Evolutionary conservation across 2,797 vertebrate genomes (phyloP).

Genomic region (Anguilla anguilla): DNA sequence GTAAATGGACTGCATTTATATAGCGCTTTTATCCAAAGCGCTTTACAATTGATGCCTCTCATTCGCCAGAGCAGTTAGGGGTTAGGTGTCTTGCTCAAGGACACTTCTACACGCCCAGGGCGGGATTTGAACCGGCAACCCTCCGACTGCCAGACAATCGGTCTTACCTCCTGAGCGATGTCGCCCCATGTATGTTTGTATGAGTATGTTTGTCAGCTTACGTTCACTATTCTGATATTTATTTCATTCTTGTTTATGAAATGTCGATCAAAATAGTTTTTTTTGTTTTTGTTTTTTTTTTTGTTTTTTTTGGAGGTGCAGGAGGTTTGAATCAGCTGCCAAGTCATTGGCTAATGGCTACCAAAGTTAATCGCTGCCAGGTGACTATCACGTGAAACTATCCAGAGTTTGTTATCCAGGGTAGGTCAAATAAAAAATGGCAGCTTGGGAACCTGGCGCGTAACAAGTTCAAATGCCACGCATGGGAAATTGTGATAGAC

Average conservation of each 20-base stretch:
- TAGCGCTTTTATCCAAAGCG: too few relatives aligned
- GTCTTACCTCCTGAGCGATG: too few relatives aligned
- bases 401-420: background rate
- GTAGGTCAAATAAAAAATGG: background rate
- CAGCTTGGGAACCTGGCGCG: background rate
- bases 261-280: background rate
- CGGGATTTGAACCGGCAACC: too few relatives aligned
- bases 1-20: too few relatives aligned
- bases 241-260: background rate
- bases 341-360: background rate
- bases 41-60: too few relatives aligned
- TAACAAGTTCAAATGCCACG: background rate
- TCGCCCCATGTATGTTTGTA: too few relatives aligned
- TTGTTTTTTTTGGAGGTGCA: background rate
- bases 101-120: too few relatives aligned
- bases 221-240: background rate
- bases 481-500: background rate
- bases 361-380: background rate
- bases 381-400: background rate
- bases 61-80: too few relatives aligned
- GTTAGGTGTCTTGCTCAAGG: too few relatives aligned
- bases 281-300: too few relatives aligned
- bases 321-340: background rate
- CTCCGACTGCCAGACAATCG: too few relatives aligned
- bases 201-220: background rate